Evolutionary conservation across 1,140 invertebrate species (phyloP).

Genomic region (Polypedilum pembai): DNA sequence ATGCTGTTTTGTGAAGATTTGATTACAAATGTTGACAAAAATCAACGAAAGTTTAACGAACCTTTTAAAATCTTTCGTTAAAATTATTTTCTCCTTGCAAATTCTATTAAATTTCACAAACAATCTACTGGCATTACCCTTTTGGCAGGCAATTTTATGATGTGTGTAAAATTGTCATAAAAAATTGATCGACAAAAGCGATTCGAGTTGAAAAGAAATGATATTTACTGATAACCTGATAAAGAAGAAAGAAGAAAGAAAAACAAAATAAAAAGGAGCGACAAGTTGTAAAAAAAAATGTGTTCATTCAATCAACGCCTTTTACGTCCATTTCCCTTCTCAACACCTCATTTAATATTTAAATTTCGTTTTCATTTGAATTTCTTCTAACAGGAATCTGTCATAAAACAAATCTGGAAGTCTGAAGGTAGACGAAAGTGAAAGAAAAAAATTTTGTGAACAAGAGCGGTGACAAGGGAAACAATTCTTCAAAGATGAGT

Average conservation of each 20-base stretch:
- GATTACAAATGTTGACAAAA: no score
- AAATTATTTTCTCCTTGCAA: no score
- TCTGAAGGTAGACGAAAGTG: neutral
- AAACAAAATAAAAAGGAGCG: no score
- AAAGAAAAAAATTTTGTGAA: neutral
- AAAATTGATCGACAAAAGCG: neutral
- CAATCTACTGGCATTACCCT: neutral
- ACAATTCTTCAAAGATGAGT: slow-evolving; percentile 15
- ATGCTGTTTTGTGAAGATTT: no score
- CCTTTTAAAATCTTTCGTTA: no score
- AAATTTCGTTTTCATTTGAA: neutral
- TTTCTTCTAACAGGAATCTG: neutral
- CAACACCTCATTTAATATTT: slow-evolving; percentile 26
- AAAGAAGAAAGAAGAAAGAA: neutral
- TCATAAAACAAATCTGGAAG: slow-evolving; percentile 25
- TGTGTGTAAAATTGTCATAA: neutral
- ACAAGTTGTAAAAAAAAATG: neutral
- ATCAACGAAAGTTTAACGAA: no score
- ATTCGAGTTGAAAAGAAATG: neutral
- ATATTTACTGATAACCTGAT: neutral
- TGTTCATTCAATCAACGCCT: neutral
- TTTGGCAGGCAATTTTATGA: neutral
- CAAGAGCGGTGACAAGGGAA: slow-evolving; percentile 8
- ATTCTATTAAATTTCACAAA: no score
- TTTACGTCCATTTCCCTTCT: slow-evolving; percentile 23